These are phyloP conservation scores for Gobionotothen gibberifrons DNA, from an alignment of 2,797 vertebrate species.

Conservation along the genomic window DNA sequence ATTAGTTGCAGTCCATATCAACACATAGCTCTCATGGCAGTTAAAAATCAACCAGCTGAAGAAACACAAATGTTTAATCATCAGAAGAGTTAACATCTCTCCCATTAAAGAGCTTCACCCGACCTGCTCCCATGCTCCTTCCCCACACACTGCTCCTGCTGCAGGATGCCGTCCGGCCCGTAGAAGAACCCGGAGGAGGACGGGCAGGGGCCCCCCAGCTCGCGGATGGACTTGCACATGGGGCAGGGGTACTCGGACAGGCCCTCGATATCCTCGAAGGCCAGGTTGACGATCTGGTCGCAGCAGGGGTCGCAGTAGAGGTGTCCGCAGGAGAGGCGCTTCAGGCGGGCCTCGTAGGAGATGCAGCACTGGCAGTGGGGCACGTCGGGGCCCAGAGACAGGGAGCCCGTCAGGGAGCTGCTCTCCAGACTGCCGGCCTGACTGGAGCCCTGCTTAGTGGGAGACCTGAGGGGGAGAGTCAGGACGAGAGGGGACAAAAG, in stretches of 20 bases:
- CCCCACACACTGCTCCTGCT: constrained; percentile 61
- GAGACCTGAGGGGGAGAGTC: constrained; percentile 73
- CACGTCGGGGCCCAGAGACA: constrained; percentile 81
- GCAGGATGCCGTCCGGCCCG: constrained; percentile 70
- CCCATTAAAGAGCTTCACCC: constrained; percentile 27
- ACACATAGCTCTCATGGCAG: constrained; percentile 20
- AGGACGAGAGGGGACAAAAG: not conserved
- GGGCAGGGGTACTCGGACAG: constrained; percentile 87
- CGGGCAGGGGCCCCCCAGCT: constrained; percentile 75
- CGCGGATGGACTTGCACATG: constrained; percentile 83
- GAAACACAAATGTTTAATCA: not conserved
- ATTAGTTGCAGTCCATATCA: constrained; percentile 9
- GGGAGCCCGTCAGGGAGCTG: constrained; percentile 84
- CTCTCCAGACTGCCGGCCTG: constrained; percentile 81
- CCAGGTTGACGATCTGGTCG: constrained; percentile 87
- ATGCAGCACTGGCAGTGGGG: constrained; percentile 87
- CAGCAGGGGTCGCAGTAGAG: constrained; percentile 85
- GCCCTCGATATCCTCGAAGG: constrained; percentile 88
- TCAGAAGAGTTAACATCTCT: not conserved
- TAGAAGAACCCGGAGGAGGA: constrained; percentile 68
- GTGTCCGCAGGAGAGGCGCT: constrained; percentile 87
- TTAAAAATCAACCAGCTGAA: constrained; percentile 2
- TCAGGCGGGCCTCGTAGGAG: constrained; percentile 79
- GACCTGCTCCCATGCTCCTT: constrained; percentile 71
- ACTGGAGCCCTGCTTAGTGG: constrained; percentile 80